A percentile compares a stretch with the other conserved stretches of the same genome.
phyloP scores from a whole-genome alignment of 64 coral and sea anemone species.

The Pocillopora verrucosa region DNA sequence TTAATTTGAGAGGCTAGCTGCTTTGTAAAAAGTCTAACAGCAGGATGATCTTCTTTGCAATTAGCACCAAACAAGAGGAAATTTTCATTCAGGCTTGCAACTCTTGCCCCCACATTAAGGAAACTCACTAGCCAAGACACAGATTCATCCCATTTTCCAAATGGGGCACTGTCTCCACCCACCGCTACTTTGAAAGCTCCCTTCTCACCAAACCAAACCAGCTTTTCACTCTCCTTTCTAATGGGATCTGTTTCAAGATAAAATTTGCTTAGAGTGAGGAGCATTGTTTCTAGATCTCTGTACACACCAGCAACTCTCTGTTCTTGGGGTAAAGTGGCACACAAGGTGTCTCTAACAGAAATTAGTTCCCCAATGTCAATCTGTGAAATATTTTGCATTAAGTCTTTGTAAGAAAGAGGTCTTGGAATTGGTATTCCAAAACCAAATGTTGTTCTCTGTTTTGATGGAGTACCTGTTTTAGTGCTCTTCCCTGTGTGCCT shows the following conservation, averaged over 20 bases:
- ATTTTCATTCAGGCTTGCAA: slow-evolving; percentile 43
- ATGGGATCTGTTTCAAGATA: slow-evolving; percentile 37
- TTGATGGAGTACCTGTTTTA: slow-evolving; percentile 46
- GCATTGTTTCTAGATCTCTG: slow-evolving; percentile 48
- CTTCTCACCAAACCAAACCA: slow-evolving; percentile 35
- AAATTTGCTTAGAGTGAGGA: slow-evolving; percentile 56
- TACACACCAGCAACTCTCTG: slow-evolving; percentile 65
- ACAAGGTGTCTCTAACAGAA: slow-evolving; percentile 51
- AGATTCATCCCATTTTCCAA: not conserved
- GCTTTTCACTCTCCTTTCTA: not conserved
- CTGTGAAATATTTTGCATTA: slow-evolving; percentile 38
- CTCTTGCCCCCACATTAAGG: slow-evolving; percentile 37
- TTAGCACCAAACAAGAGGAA: slow-evolving; percentile 37
- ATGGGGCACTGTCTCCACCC: not conserved
- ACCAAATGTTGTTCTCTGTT: slow-evolving; percentile 53
- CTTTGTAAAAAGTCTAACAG: slow-evolving; percentile 25
- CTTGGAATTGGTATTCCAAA: slow-evolving; percentile 51
- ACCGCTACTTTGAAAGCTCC: slow-evolving; percentile 27
- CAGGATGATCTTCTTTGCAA: slow-evolving; percentile 20
- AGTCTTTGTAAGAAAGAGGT: slow-evolving; percentile 31
- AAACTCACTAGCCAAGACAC: slow-evolving; percentile 3
- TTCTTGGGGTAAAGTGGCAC: slow-evolving; percentile 20
- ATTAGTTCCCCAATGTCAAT: slow-evolving; percentile 56
- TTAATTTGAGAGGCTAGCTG: slow-evolving; percentile 26
- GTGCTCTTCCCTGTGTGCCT: slow-evolving; percentile 54